phyloP scores from a whole-genome alignment of 2,888 invertebrate genomes.

The Sphinx pinastri region DNA sequence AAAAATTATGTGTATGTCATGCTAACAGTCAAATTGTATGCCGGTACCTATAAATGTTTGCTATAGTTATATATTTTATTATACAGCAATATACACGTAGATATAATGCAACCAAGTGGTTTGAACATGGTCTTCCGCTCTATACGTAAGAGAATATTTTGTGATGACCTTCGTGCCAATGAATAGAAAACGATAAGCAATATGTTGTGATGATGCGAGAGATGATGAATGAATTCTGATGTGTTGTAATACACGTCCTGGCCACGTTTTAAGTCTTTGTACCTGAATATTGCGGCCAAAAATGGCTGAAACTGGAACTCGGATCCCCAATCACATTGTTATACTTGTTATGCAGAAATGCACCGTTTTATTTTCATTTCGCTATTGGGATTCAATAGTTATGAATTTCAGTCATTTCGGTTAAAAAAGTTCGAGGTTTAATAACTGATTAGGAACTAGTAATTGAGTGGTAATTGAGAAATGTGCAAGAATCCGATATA shows the following conservation, averaged over 20 bases:
- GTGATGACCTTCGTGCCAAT: constrained; percentile 13
- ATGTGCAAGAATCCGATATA: neutral
- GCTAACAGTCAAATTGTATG: no score
- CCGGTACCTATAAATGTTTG: neutral
- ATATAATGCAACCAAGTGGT: neutral
- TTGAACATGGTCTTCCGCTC: constrained; percentile 23
- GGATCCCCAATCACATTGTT: no score
- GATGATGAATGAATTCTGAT: neutral
- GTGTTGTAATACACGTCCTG: neutral
- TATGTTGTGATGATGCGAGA: constrained; percentile 6
- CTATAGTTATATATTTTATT: constrained; percentile 2
- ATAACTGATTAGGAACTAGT: no score
- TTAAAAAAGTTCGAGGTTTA: no score
- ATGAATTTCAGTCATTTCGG: no score
- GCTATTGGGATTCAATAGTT: no score
- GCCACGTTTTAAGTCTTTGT: no score
- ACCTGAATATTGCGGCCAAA: no score
- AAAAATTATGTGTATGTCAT: no score
- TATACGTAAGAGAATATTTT: neutral
- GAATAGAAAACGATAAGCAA: constrained; percentile 14
- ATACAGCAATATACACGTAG: neutral
- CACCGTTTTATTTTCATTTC: no score
- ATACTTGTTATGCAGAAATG: no score
- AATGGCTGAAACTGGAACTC: no score
- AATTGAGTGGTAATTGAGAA: neutral